A percentile compares a stretch with the other conserved stretches of the same genome.
Conservation (phyloP, 1,140 invertebrate species). For the Megathymus violae region DNA sequence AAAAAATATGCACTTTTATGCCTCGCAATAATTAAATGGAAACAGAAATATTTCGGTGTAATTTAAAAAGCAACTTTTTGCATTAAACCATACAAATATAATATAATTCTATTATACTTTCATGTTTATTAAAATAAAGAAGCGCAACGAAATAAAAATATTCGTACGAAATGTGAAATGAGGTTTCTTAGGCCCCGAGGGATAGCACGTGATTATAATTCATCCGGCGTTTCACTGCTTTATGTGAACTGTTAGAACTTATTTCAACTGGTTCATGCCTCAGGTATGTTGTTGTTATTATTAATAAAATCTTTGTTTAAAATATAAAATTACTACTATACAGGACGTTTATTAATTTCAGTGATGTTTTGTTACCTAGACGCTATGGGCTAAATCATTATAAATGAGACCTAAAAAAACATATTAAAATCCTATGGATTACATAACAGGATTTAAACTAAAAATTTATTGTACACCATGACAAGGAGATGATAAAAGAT, state of each 20-base stretch:
- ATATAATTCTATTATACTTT: neutral
- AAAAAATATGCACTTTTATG: no score
- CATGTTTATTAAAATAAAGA: neutral
- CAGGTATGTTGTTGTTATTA: neutral
- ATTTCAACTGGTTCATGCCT: neutral
- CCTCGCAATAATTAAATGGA: no score
- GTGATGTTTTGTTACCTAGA: no score
- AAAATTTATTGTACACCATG: no score
- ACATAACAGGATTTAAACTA: no score
- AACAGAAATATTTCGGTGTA: neutral
- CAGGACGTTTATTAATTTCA: no score
- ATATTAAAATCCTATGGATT: no score
- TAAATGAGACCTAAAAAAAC: no score
- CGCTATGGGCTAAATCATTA: no score
- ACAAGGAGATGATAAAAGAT: no score
- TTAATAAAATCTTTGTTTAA: neutral
- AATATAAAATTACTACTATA: no score
- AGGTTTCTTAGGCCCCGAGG: neutral
- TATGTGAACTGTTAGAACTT: neutral
- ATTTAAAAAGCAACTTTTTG: neutral
- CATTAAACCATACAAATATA: neutral
- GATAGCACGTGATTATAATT: neutral
- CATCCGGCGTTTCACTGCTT: neutral
- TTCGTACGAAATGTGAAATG: neutral
- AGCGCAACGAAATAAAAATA: neutral